Evolutionary conservation across 2,888 invertebrate genomes (phyloP).

Genomic region (Neoscelio sp.): DNA sequence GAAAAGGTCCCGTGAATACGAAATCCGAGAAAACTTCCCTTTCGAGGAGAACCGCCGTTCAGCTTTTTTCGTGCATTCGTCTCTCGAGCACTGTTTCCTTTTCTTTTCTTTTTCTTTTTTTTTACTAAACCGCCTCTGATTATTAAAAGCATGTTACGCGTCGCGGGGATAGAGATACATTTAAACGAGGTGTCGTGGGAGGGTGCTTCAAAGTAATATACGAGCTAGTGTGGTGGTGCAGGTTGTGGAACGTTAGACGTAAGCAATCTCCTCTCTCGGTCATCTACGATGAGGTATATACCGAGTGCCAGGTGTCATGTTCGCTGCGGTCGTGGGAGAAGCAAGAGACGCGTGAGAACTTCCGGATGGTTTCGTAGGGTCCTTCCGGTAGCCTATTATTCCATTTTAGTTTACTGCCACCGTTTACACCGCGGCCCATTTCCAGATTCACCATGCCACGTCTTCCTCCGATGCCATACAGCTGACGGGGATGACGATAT

Average conservation of each 20-base stretch:
- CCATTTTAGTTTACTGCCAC: constrained; percentile 80
- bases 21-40: constrained; percentile 45
- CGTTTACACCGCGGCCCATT: constrained; percentile 69
- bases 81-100: background rate
- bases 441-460: constrained; percentile 46
- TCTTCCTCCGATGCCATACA: constrained; percentile 2
- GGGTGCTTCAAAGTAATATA: constrained; percentile 56
- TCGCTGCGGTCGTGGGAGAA: constrained; percentile 82
- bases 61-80: constrained; percentile 45
- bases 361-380: constrained; percentile 81
- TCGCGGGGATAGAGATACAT: constrained; percentile 28
- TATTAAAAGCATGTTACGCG: constrained; percentile 25
- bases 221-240: constrained; percentile 56
- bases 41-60: constrained; percentile 23
- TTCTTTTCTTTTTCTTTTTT: background rate
- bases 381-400: constrained; percentile 82
- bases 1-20: constrained; percentile 35
- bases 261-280: constrained; percentile 71
- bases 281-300: constrained; percentile 71
- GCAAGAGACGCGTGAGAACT: constrained; percentile 83
- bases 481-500: background rate
- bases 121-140: constrained; percentile 33
- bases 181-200: constrained; percentile 57
- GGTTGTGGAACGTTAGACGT: constrained; percentile 71
- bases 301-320: constrained; percentile 82